phyloP scores from a whole-genome alignment of 2,113 vertebrate genomes.

The Ancistrus triradiatus region DNA sequence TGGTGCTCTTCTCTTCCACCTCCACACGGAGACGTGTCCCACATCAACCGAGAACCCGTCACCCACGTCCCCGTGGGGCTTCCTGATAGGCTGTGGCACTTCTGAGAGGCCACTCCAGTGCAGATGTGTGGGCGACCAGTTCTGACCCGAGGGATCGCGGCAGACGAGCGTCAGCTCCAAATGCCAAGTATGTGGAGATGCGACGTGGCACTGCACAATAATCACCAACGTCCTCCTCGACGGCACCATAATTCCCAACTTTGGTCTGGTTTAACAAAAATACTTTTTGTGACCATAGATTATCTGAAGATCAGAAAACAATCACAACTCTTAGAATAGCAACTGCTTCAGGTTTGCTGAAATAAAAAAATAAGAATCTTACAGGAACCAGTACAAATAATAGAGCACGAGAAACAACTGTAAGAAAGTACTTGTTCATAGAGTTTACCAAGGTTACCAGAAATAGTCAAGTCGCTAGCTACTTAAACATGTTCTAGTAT shows the following conservation, averaged over 20 bases:
- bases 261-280: background rate
- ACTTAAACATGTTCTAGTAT: too few species aligned
- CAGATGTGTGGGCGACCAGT: constrained; percentile 45
- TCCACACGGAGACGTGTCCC: constrained; percentile 36
- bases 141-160: constrained; percentile 41
- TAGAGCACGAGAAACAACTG: too few species aligned
- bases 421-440: too few species aligned
- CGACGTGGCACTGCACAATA: background rate
- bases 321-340: too few species aligned
- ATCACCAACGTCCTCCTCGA: constrained; percentile 7
- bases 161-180: constrained; percentile 25
- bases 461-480: too few species aligned
- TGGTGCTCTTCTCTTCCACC: constrained; percentile 8
- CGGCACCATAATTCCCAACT: background rate
- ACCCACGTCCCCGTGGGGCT: constrained; percentile 36
- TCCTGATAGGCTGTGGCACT: constrained; percentile 43
- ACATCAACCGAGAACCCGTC: constrained; percentile 41
- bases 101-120: constrained; percentile 34
- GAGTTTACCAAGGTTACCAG: too few species aligned
- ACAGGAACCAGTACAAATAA: too few species aligned
- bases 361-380: too few species aligned
- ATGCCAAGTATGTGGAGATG: constrained; percentile 20
- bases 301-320: too few species aligned
- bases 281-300: background rate
- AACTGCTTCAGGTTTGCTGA: too few species aligned